Conservation (phyloP, 2,888 invertebrate species). For the Cheilosia grossa region DNA sequence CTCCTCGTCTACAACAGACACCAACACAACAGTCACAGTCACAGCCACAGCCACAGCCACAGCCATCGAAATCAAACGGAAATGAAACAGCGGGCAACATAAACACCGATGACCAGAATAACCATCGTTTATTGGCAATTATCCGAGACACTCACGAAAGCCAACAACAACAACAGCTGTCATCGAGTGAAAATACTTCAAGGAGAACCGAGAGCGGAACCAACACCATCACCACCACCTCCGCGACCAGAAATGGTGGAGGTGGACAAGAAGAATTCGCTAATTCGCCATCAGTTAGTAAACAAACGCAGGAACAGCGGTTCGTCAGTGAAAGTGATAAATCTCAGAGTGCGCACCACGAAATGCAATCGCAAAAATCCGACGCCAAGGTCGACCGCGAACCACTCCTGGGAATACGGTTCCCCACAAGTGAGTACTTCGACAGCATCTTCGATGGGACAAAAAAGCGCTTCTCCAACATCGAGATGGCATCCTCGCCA, state of each 20-base stretch:
- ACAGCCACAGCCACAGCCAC: conserved; percentile 75
- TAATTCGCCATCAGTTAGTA: conserved; percentile 61
- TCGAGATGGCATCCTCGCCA: conserved; percentile 76
- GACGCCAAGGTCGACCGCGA: conserved; percentile 44
- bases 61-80: conserved; percentile 62
- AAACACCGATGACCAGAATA: conserved; percentile 80
- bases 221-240: conserved; percentile 45
- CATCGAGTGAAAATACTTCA: conserved; percentile 81
- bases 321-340: conserved; percentile 57
- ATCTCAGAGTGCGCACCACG: conserved; percentile 34
- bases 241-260: conserved; percentile 52
- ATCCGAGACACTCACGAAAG: conserved; percentile 84
- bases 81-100: conserved; percentile 65
- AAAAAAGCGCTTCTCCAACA: conserved; percentile 82
- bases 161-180: conserved; percentile 70
- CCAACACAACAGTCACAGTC: conserved; percentile 54
- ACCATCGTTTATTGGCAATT: conserved; percentile 86
- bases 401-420: conserved; percentile 68
- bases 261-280: conserved; percentile 56
- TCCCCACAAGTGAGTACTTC: conserved; percentile 78
- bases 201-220: conserved; percentile 78
- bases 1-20: conserved; percentile 78
- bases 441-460: conserved; percentile 79
- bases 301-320: conserved; percentile 69
- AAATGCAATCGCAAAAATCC: conserved; percentile 53